These are phyloP conservation scores for Drosophila birchii DNA, from an alignment of 2,888 invertebrate species.

Conservation along the genomic window DNA sequence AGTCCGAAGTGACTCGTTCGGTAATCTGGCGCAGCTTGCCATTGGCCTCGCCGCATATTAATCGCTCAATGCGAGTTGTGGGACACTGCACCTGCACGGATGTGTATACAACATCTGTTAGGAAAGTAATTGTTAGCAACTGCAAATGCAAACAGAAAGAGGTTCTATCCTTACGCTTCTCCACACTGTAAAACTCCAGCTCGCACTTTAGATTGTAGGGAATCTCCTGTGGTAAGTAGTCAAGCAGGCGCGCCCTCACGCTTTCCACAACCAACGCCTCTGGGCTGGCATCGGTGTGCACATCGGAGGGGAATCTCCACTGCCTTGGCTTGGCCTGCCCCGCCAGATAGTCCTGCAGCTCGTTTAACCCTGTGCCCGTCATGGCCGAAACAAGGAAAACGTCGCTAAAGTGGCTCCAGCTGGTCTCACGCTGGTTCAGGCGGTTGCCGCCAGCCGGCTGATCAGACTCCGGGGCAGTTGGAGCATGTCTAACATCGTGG, in stretches of 20 bases:
- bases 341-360: constrained; percentile 86
- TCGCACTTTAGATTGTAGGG: constrained; percentile 90
- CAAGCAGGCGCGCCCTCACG: constrained; percentile 93
- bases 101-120: constrained; percentile 86
- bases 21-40: constrained; percentile 90
- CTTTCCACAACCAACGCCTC: constrained; percentile 89
- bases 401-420: constrained; percentile 92
- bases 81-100: constrained; percentile 89
- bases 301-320: constrained; percentile 89
- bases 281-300: constrained; percentile 91
- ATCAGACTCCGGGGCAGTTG: neutral
- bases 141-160: neutral
- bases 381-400: constrained; percentile 97
- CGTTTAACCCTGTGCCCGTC: constrained; percentile 90
- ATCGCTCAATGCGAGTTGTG: constrained; percentile 87
- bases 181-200: constrained; percentile 89
- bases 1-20: constrained; percentile 87
- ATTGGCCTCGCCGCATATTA: constrained; percentile 89
- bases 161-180: constrained; percentile 85
- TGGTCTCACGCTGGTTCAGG: constrained; percentile 72
- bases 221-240: constrained; percentile 93
- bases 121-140: neutral
- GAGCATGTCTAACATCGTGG: constrained; percentile 16
- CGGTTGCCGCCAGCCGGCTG: constrained; percentile 27
- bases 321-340: constrained; percentile 87